Evolutionary conservation across 1,140 invertebrate genomes (phyloP), one percentile per base, ranked within the genome.

Genomic region (Onthophagus taurus): DNA sequence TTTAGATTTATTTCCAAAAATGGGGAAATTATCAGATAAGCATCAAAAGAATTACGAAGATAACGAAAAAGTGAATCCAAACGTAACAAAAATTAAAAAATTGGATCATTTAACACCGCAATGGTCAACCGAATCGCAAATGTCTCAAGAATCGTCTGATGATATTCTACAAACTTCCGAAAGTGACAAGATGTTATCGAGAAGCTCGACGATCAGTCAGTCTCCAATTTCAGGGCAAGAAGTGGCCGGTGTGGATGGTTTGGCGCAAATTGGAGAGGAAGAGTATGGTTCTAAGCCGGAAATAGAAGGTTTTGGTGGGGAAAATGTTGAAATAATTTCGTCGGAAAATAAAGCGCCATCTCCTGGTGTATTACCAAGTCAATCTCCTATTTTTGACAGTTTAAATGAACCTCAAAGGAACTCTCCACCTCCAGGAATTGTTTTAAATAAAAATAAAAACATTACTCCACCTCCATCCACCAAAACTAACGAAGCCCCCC

Each of bases 71-170:
- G 13, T 4, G 2, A 31, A 33, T 43, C 18, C 45, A 23, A 18
- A 11, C 0, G 30, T 33, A 9, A 26, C 20, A 21, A 50, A 52
- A 47, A 36, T 53, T 7, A 53, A 49, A 20, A 62, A 62, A 52
- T 16, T 50, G 2, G 60, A 63, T 6, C 54, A 70, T 47, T 57
- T 74, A 42, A 71, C 70, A 34, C 72, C 72, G 3, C 72, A 75
- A 42, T 76, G 74, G 74, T 76, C 74, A 7, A 73, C 72, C 26
- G 74, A 76, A 50, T 75, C 72, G 13, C 74, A 76, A 58, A 69
- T 72, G 54, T 75, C 72, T 4, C 70, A 75, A 51, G 73, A 75
- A 53, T 75, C 72, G 4, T 75, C 72, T 47, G 74, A 76, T 54
- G 71, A 62, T 42, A 39, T 65, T 12, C 31, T 71, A 33, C 70